Evolutionary conservation across 1,140 invertebrate species (phyloP).

Genomic region (Planococcus citri): DNA sequence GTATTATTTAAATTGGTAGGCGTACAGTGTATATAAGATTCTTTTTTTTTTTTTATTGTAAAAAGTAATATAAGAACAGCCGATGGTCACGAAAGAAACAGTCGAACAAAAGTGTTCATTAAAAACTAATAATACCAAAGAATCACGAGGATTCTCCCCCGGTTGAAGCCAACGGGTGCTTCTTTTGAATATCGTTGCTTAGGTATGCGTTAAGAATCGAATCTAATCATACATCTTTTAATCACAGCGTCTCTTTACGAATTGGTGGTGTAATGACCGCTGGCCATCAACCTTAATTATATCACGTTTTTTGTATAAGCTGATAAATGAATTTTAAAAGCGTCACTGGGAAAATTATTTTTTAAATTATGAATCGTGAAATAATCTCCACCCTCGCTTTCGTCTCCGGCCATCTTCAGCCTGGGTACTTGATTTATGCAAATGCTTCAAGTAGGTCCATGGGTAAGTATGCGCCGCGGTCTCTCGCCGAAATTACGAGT

Average conservation of each 20-base stretch:
- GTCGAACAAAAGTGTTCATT: slow-evolving; percentile 8
- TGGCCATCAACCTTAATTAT: slow-evolving; percentile 16
- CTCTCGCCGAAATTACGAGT: not conserved
- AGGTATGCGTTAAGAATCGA: slow-evolving; percentile 16
- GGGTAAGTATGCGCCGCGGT: no score
- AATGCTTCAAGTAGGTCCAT: no score
- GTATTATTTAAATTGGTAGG: slow-evolving; percentile 13
- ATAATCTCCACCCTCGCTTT: not conserved
- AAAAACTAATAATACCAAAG: slow-evolving; percentile 15
- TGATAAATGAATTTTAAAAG: slow-evolving; percentile 8
- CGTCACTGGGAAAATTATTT: not conserved
- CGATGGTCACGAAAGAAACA: slow-evolving; percentile 6
- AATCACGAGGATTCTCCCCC: not conserved
- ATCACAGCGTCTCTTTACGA: not conserved
- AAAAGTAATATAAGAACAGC: slow-evolving; percentile 16
- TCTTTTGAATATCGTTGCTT: slow-evolving; percentile 8
- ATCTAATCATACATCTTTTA: slow-evolving; percentile 17
- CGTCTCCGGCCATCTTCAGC: not conserved
- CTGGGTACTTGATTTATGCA: not conserved
- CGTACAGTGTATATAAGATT: no score
- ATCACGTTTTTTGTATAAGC: slow-evolving; percentile 12
- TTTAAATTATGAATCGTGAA: not conserved
- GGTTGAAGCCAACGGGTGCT: slow-evolving; percentile 10
- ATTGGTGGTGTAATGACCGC: slow-evolving; percentile 1
- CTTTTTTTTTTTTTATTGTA: slow-evolving; percentile 12